Base-by-base conservation (phyloP, 1,140 invertebrate species). In the Ridgeia piscesae region DNA sequence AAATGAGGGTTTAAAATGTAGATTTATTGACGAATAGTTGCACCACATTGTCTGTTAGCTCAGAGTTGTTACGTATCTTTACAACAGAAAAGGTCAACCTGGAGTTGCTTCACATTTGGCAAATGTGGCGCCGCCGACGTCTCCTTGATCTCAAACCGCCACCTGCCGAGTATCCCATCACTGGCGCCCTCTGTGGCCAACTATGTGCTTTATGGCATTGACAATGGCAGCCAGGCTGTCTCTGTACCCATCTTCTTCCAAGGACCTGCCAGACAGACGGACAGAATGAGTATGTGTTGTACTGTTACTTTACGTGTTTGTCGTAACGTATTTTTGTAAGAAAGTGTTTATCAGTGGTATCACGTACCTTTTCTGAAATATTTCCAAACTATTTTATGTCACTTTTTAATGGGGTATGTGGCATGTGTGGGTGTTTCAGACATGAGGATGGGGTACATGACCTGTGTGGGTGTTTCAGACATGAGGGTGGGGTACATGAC, bases 51-150 rank as follows among this genome's bases (percentile, higher is more conserved):
- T 77, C 58, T 77, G 58, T 21, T 31, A 21, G 58, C 58, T 77
- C 58, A 27, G 27, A 21, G 58, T 77, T 21, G 58, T 77, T 77
- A 17, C 27, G 58, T 77, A 6, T 77, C 11, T 77, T 77, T 8
- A 1, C 2, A 31, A n/a, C 92, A 94, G 93, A 93, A 91, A 21
- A 93, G 93, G 58, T 91, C 93, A 14, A 91, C 94, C 1, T 94
- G 94, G 94, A 94, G 94, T 91, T 94, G 94, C 77, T 94, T 94
- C 91, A 92, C 93, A 9, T 94, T 94, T 93, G 94, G 92, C 50
- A 88, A 92, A 6, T 89, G 91, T 2, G 93, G 58, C 31, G 27
- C 89, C 33, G 92, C 91, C 6, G 93, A 94, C 50, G 50, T 94
- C 14, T 94, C 94, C 42, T 90, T 94, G 35, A 93, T 94, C 91